phyloP scores from a whole-genome alignment of 53 echinoderm and acorn worm species.

The Patiria pectinifera region DNA sequence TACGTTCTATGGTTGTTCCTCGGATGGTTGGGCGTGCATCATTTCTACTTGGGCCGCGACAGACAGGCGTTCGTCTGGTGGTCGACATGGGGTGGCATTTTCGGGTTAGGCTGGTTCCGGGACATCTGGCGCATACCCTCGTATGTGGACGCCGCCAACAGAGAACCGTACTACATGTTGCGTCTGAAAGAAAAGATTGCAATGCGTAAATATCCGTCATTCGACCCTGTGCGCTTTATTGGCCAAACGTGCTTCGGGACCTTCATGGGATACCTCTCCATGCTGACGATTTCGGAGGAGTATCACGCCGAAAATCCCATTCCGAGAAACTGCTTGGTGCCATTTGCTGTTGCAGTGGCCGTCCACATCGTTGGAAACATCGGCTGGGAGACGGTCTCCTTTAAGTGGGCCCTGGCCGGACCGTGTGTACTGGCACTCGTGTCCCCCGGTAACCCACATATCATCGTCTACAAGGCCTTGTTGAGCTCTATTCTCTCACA shows the following conservation, averaged over 20 bases:
- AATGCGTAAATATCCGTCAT: conserved; percentile 63
- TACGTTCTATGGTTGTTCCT: conserved; percentile 87
- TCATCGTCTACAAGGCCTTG: conserved; percentile 68
- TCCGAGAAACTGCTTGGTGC: conserved; percentile 64
- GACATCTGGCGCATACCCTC: conserved; percentile 78
- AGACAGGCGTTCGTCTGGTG: conserved; percentile 96
- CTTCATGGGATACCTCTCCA: conserved; percentile 81
- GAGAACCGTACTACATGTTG: conserved; percentile 66
- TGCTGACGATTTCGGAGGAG: conserved; percentile 73
- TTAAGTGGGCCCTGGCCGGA: conserved; percentile 68
- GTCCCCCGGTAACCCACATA: conserved; percentile 59
- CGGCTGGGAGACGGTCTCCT: conserved; percentile 73
- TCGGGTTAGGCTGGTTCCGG: conserved; percentile 84
- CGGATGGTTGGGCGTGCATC: conserved; percentile 87
- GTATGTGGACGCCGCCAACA: conserved; percentile 82
- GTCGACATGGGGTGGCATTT: conserved; percentile 82
- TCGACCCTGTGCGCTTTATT: conserved; percentile 72
- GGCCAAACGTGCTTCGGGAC: conserved; percentile 77
- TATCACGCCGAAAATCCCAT: conserved; percentile 52
- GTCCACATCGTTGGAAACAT: conserved; percentile 88
- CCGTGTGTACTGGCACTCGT: conserved; percentile 65
- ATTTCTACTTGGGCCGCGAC: conserved; percentile 94
- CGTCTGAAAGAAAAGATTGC: conserved; percentile 65
- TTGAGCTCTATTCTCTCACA: conserved; percentile 75
- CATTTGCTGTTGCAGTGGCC: conserved; percentile 73